Evolutionary conservation across 2,797 vertebrate species (phyloP), one percentile per base, ranked within the genome.

Genomic region (Zenarchopterus dispar): DNA sequence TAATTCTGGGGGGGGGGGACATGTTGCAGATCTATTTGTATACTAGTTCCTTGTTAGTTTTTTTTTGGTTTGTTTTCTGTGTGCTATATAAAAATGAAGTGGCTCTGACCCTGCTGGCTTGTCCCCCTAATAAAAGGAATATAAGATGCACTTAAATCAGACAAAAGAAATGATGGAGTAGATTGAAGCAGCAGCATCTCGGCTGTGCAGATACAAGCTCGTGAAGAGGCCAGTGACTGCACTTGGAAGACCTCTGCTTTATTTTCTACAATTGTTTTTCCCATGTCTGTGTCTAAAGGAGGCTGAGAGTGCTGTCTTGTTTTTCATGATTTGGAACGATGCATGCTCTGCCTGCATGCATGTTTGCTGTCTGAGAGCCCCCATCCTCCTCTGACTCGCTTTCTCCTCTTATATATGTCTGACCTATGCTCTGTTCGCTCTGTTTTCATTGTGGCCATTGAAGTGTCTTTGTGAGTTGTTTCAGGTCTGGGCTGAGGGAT

Each of bases 401-500:
- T 49, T 49, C 17, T 26, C 56, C 59, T 54, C 72, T 45, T 44
- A 31, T 67, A 44, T 56, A 39, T n/a, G n/a, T 78, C 82, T 85
- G 81, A 84, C 82, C 88, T 64, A 8, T 78, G 33, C 73, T 43
- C 80, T 78, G 73, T 69, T 46, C 45, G 73, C 81, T 87, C 80
- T 89, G 88, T 90, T 91, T 89, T 90, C 85, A 88, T 89, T 83
- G 80, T 77, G 64, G 84, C 75, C 79, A 91, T 84, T 93, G 91
- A 92, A 93, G 92, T 90, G 87, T 89, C 90, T 93, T 93, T 93
- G 92, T 92, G 84, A 85, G 86, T 43, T 54, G 22, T 67, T 55
- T 58, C 0, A 39, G 60, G 71, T 73, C 54, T 50, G 59, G 84
- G 77, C 78, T 67, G 72, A 88, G 77, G 71, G 81, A 86, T 70